Base-by-base conservation (phyloP, 2,113 vertebrate species). In the Menura novaehollandiae region DNA sequence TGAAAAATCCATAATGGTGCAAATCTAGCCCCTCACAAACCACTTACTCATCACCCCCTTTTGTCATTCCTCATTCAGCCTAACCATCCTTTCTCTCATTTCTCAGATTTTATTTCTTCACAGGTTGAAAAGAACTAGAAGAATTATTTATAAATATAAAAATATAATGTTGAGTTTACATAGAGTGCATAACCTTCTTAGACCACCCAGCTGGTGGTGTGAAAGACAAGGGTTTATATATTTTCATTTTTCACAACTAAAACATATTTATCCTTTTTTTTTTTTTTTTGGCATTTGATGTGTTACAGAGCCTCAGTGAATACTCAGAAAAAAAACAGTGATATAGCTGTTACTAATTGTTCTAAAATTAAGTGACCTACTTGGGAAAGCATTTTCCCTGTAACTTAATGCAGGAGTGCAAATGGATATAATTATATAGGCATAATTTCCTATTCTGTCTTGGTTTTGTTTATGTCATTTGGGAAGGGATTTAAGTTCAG, bases 271-370 rank as follows among this genome's bases (percentile, higher is more conserved):
- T 66, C 13, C 44, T 28, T 81, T 24, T 7, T 30, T 41, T 52
- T 30, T 43, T 56, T 17, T 10, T 44, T 67, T 63, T 28, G 13
- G 3, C 46, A 33, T 64, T 53, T 32, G 27, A 84, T 85, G 8
- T 37, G 35, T 41, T 15, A 3, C 49, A 89, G 35, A 86, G 23
- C 27, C 39, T 71, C 43, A 63, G 51, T 51, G 79, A 83, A 91
- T 74, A 78, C 5, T 6, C 39, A 66, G 41, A 63, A 92, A 92
- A 60, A 95, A 92, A 28, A 56, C 19, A 55, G 32, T 62, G 43
- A 86, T 75, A 89, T 75, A 89, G 24, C 33, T 95, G 55, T 77
- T 90, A 77, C 16, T 76, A 95, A 87, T 95, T 93, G 59, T 63
- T 74, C 76, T 85, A 82, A 87, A 95, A 95, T 91, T 81, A 94